Base-by-base conservation (phyloP, 2,888 invertebrate species). In the Sesia apiformis region DNA sequence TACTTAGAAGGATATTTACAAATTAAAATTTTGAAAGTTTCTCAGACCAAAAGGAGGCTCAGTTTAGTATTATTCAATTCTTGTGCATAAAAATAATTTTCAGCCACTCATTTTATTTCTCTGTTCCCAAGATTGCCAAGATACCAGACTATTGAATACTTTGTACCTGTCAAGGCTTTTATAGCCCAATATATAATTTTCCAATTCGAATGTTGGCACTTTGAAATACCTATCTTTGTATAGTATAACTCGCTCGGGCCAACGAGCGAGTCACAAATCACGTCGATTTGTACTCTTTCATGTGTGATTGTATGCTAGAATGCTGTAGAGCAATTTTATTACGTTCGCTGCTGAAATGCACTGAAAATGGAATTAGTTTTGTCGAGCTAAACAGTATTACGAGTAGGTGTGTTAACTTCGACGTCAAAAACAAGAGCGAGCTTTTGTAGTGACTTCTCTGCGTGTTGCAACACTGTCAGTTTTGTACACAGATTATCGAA, bases 101-200 rank as follows among this genome's bases (percentile, higher is more conserved):
- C 23, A 2, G 23, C 23, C 23, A 23, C 23, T 23, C 23, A 23
- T 23, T 23, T 23, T 23, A 23, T 23, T 23, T 23, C 23, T 23
- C 23, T 23, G 43, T 8, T 7, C n/a, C 8, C 43, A 6, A 43
- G 4, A 46, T 23, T 46, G n/a, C n/a, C 3, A 8, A 46, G 46
- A 46, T 46, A 46, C 58, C 58, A 59, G 39, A 61, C 56, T 55
- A 58, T 58, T 54, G 57, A 59, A 60, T 63, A 64, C 69, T 76
- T 67, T 60, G 64, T 72, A 62, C 60, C 63, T 65, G 74, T 74
- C 77, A 68, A 67, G 69, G 67, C 70, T 67, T 76, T 72, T 76
- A 78, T 76, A 65, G 70, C 60, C 63, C 69, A 64, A 69, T 73
- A 69, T 67, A 72, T 67, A 76, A 74, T 78, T 78, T 75, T 75